Base-by-base conservation (phyloP, 2,888 invertebrate species). In the Cryptophagus acutangulus region DNA sequence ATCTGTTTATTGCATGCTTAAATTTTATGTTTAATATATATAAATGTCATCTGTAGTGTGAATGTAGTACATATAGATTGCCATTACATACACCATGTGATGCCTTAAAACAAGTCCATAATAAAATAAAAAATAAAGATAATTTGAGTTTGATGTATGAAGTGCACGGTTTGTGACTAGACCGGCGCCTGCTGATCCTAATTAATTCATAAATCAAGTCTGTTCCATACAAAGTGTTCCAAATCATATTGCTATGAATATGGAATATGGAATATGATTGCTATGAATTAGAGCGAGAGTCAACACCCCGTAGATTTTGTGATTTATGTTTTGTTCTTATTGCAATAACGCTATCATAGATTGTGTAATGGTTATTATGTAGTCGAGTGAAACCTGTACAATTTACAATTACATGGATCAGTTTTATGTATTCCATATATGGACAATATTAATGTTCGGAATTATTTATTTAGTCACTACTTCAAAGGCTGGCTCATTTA, bases 121-220 rank as follows among this genome's bases (percentile, higher is more conserved):
- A n/a, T n/a, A n/a, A n/a, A n/a, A n/a, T 29, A 39, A 45, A 45
- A 45, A 41, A 39, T 29, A 38, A 25, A 25, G 29, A 14, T 31
- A 41, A 38, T 38, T 38, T 26, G 17, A 31, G 33, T 47, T 45
- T 49, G 49, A 47, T 45, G 43, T 42, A 49, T 39, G 37, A 46
- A 33, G 40, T 31, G 42, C 40, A 42, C 38, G 40, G 40, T 38
- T 15, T 46, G 42, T 46, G 48, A 47, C 43, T 49, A 48, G 33
- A 6, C 37, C 43, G 49, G 48, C 49, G 54, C 50, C 51, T 43
- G 47, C 36, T 38, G 43, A 45, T 48, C 44, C 51, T 55, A 57
- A 57, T 57, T 57, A 57, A 54, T 55, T 54, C 55, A 57, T 57
- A 57, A 57, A 57, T 57, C 57, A 55, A 51, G 43, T 36, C 36